These are phyloP conservation scores for Pocillopora verrucosa DNA, from an alignment of 64 coral and sea anemone genomes.

Conservation along the genomic window DNA sequence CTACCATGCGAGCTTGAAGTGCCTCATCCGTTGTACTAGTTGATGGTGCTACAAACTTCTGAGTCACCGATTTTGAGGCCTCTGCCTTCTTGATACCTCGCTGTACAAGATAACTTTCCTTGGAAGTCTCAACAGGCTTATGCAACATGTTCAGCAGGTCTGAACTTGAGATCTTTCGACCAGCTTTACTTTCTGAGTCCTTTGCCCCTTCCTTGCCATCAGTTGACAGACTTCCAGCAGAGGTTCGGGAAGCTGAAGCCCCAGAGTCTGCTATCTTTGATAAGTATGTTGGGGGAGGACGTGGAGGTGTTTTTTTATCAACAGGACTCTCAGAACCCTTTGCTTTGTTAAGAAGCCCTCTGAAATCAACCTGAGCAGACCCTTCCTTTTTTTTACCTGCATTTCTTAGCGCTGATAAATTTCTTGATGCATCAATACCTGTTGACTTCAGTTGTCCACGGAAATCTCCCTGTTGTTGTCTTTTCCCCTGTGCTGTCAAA, in stretches of 20 bases:
- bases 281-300: conserved; percentile 30
- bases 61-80: not conserved
- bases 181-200: not conserved
- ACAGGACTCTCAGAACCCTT: not conserved
- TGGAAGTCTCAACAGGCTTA: conserved; percentile 20
- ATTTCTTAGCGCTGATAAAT: conserved; percentile 4
- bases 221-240: not conserved
- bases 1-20: conserved; percentile 25
- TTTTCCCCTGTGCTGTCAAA: conserved; percentile 23
- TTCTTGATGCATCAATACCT: conserved; percentile 14
- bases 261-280: not conserved
- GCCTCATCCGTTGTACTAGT: conserved; percentile 4
- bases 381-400: conserved; percentile 19
- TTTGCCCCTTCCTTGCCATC: not conserved
- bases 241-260: not conserved
- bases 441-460: conserved; percentile 25
- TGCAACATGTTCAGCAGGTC: conserved; percentile 33
- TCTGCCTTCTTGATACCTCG: conserved; percentile 35
- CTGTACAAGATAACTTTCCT: conserved; percentile 31
- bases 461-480: conserved; percentile 1
- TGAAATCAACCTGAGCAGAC: conserved; percentile 41
- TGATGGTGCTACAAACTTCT: not conserved
- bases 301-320: not conserved
- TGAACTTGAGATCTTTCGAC: conserved; percentile 33
- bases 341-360: conserved; percentile 33